A percentile compares a stretch with the other conserved stretches of the same genome.
These are phyloP conservation scores for Rana temporaria DNA, from an alignment of 2,113 vertebrate genomes.

Conservation along the genomic window DNA sequence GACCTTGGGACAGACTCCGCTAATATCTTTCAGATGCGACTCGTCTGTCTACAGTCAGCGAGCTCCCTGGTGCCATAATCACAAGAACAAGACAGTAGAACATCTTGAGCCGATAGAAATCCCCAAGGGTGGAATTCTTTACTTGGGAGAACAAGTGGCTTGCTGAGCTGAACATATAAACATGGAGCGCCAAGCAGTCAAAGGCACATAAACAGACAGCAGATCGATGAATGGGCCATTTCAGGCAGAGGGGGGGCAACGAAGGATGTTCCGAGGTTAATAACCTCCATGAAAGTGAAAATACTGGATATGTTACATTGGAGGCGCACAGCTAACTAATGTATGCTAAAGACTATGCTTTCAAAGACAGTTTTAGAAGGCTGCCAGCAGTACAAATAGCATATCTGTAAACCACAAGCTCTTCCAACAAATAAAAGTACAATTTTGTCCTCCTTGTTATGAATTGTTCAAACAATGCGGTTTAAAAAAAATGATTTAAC, in stretches of 20 bases:
- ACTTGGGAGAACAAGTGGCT: constrained; percentile 28
- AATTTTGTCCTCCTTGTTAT: no score
- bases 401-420: no score
- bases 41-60: constrained; percentile 57
- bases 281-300: constrained; percentile 34
- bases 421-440: no score
- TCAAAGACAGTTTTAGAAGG: no score
- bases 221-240: constrained; percentile 45
- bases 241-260: background rate
- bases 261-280: constrained; percentile 2
- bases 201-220: constrained; percentile 49
- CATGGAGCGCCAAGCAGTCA: constrained; percentile 16
- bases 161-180: constrained; percentile 56
- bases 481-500: no score
- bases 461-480: no score
- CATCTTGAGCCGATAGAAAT: constrained; percentile 57
- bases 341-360: background rate
- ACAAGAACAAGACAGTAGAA: constrained; percentile 58
- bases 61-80: constrained; percentile 49
- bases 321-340: background rate
- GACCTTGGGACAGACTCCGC: constrained; percentile 32
- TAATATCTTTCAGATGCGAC: constrained; percentile 65
- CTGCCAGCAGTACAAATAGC: no score
- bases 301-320: background rate
- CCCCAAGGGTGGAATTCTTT: constrained; percentile 16